Conservation (phyloP, 2,888 invertebrate species). For the Ryuthela nishihirai region DNA sequence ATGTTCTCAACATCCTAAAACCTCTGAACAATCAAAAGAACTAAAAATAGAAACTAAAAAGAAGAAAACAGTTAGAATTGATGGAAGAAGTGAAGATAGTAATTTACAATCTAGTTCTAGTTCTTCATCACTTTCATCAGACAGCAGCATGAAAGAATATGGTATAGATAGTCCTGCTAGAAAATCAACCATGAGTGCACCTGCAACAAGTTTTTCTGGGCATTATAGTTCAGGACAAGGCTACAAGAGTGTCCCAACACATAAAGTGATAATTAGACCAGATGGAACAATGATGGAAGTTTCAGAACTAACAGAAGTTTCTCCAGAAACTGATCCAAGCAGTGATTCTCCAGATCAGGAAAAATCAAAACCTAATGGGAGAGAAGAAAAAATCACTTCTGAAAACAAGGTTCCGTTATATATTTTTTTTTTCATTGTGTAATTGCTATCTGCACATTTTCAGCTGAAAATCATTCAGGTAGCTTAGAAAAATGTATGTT, state of each 20-base stretch:
- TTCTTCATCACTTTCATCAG: slow-evolving; percentile 18
- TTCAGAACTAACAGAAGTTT: background rate
- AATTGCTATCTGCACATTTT: too few species aligned
- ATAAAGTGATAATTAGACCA: background rate
- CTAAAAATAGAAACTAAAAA: too few species aligned
- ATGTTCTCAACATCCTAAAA: too few species aligned
- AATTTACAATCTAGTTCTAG: too few species aligned
- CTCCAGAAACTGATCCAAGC: background rate
- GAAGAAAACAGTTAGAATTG: too few species aligned
- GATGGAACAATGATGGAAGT: background rate
- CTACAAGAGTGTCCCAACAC: slow-evolving; percentile 5
- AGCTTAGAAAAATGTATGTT: too few species aligned
- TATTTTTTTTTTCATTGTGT: too few species aligned
- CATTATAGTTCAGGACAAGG: slow-evolving; percentile 7
- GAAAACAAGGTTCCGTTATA: too few species aligned
- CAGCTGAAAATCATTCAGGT: too few species aligned
- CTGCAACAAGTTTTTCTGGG: background rate
- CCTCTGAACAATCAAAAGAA: too few species aligned
- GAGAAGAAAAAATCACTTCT: too few species aligned
- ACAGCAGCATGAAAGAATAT: slow-evolving; percentile 29
- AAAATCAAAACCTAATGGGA: background rate
- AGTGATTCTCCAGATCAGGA: background rate
- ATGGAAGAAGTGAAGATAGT: too few species aligned
- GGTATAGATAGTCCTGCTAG: slow-evolving; percentile 14
- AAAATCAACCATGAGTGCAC: slow-evolving; percentile 1